Evolutionary conservation across 2,888 invertebrate genomes (phyloP).

Genomic region (Rhagonycha fulva): DNA sequence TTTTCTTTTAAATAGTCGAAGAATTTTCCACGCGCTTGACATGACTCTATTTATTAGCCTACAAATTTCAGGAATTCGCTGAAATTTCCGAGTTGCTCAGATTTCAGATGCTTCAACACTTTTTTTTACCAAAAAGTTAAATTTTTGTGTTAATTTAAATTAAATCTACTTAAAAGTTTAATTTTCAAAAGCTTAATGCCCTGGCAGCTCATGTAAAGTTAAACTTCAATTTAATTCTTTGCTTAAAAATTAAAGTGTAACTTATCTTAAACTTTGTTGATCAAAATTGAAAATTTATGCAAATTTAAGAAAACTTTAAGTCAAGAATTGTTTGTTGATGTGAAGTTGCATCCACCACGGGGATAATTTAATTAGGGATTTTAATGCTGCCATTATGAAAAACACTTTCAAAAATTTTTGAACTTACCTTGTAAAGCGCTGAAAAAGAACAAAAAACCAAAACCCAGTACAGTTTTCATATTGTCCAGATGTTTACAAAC

Average conservation of each 20-base stretch:
- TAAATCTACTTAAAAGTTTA: background rate
- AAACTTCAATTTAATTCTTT: background rate
- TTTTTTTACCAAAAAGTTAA: background rate
- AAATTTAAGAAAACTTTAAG: background rate
- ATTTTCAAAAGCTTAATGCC: background rate
- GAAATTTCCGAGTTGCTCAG: background rate
- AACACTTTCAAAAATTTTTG: background rate
- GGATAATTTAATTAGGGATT: background rate
- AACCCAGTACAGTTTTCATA: constrained; percentile 5
- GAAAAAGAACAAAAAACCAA: constrained; percentile 18
- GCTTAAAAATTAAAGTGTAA: background rate
- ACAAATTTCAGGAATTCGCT: background rate
- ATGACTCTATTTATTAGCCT: background rate
- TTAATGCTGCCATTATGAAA: background rate
- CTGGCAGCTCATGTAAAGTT: background rate
- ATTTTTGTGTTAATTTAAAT: background rate
- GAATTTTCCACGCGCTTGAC: background rate
- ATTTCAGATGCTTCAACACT: background rate
- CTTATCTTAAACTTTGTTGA: background rate
- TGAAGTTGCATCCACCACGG: background rate
- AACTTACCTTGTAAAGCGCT: constrained; percentile 20
- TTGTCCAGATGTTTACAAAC: background rate
- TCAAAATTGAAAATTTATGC: background rate
- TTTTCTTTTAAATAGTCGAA: background rate
- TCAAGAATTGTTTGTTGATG: background rate